Conservation (phyloP, 2,113 vertebrate genomes). For the Paracanthobrama guichenoti region DNA sequence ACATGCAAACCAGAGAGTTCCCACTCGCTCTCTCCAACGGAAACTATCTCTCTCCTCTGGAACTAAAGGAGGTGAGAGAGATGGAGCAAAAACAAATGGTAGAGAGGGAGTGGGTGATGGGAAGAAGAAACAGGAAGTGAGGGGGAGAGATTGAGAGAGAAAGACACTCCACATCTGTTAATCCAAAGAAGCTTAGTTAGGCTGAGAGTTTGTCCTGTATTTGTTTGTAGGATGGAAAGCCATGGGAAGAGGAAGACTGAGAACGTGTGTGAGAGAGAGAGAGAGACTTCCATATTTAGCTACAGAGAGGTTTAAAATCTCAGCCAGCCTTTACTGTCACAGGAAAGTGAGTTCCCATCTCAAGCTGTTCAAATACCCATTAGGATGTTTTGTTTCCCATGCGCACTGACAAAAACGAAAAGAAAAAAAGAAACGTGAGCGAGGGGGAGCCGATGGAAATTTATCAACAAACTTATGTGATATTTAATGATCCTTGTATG, state of each 20-base stretch:
- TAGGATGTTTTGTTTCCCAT: slow-evolving; percentile 78
- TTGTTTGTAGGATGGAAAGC: slow-evolving; percentile 63
- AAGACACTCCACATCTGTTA: slow-evolving; percentile 62
- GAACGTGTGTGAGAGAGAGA: slow-evolving; percentile 59
- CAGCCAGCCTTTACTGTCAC: slow-evolving; percentile 73
- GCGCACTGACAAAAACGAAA: slow-evolving; percentile 68
- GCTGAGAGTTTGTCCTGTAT: slow-evolving; percentile 61
- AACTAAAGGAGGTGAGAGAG: slow-evolving; percentile 49
- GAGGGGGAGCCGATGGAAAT: slow-evolving; percentile 64
- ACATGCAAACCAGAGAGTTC: slow-evolving; percentile 44
- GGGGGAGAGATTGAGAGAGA: slow-evolving; percentile 44
- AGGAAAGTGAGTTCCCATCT: slow-evolving; percentile 75
- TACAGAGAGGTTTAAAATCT: slow-evolving; percentile 70
- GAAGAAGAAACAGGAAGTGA: slow-evolving; percentile 34
- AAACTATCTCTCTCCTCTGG: slow-evolving; percentile 39
- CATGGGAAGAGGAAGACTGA: slow-evolving; percentile 56
- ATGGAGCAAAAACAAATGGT: slow-evolving; percentile 46
- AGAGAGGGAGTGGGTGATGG: slow-evolving; percentile 33
- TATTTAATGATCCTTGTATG: slow-evolving; percentile 74
- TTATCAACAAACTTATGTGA: slow-evolving; percentile 72
- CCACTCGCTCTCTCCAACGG: slow-evolving; percentile 46
- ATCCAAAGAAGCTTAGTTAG: slow-evolving; percentile 62
- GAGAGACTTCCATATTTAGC: slow-evolving; percentile 69
- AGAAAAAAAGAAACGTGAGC: slow-evolving; percentile 54
- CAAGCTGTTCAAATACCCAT: slow-evolving; percentile 84